A percentile compares a stretch with the other conserved stretches of the same genome.
Conservation (phyloP, 2,113 vertebrate genomes). For the Ranitomeya imitator region DNA sequence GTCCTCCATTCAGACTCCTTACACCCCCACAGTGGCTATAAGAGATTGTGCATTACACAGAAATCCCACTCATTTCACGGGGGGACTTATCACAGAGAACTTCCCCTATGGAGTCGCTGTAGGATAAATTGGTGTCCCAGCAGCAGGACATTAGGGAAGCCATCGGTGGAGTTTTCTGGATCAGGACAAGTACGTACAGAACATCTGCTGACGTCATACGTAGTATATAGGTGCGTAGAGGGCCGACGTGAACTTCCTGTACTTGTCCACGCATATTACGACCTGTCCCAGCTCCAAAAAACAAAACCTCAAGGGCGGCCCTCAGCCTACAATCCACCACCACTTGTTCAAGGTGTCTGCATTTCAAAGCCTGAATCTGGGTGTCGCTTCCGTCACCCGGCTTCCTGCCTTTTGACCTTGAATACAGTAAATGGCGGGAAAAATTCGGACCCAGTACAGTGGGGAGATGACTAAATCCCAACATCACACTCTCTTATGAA, state of each 20-base stretch:
- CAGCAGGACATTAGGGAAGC: too few species aligned
- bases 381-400: background rate
- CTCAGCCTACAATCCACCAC: background rate
- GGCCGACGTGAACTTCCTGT: background rate
- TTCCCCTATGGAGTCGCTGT: too few species aligned
- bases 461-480: background rate
- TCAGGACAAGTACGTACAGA: background rate
- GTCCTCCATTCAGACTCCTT: too few species aligned
- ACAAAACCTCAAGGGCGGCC: background rate
- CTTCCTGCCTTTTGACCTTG: slow-evolving; percentile 35
- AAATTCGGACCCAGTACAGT: background rate
- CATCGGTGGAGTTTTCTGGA: background rate
- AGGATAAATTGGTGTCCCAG: too few species aligned
- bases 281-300: background rate
- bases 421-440: background rate
- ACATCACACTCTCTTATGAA: background rate
- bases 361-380: background rate
- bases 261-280: slow-evolving; percentile 10
- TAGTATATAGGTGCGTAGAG: background rate
- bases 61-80: too few species aligned
- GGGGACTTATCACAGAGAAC: too few species aligned
- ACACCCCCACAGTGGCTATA: too few species aligned
- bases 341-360: slow-evolving; percentile 15
- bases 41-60: too few species aligned
- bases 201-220: background rate